Conservation (phyloP, 1,140 invertebrate genomes). For the Drosophila neocordata region DNA sequence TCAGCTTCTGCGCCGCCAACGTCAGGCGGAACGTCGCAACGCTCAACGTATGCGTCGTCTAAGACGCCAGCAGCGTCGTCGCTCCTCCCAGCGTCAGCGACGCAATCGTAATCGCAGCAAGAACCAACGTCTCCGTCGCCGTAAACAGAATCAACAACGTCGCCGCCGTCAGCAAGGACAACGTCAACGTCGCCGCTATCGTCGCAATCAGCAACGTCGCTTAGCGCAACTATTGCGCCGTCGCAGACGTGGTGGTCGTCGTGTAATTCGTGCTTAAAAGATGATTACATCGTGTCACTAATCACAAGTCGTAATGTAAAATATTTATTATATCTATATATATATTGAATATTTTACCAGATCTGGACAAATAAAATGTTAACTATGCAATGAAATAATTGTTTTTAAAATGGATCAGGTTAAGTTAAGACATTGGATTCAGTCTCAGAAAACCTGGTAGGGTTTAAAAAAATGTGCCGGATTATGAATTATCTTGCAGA, state of each 20-base stretch:
- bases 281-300: not conserved
- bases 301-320: not conserved
- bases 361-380: not conserved
- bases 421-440: too few species aligned
- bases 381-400: not conserved
- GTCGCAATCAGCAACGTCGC: conserved; percentile 11
- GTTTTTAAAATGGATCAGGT: too few species aligned
- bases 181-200: conserved; percentile 42
- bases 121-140: conserved; percentile 48
- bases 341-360: not conserved
- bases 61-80: conserved; percentile 34
- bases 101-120: conserved; percentile 30
- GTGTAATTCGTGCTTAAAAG: not conserved
- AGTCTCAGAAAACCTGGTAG: too few species aligned
- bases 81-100: conserved; percentile 28
- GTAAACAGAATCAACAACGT: conserved; percentile 28
- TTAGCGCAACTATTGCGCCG: conserved; percentile 35
- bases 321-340: not conserved
- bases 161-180: conserved; percentile 42
- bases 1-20: conserved; percentile 51
- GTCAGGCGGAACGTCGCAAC: conserved; percentile 35
- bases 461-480: too few species aligned
- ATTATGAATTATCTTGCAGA: too few species aligned
- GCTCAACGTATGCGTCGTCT: conserved; percentile 30
- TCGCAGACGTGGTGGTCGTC: conserved; percentile 43